Evolutionary conservation across 2,888 invertebrate species (phyloP), one percentile per base, ranked within the genome.

Genomic region (Helleia helle): DNA sequence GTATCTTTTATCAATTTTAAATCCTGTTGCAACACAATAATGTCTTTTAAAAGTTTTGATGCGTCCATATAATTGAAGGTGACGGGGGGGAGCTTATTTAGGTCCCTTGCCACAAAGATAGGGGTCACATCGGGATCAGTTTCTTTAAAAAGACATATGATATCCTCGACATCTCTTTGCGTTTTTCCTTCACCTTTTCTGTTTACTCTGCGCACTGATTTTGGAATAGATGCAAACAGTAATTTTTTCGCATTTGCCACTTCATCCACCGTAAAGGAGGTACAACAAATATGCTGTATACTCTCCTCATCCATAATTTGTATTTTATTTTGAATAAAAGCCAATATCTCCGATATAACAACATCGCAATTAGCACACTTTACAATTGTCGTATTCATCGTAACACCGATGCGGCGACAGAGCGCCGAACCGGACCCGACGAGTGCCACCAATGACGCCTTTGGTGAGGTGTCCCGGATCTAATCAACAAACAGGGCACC

Each of bases 11-110:
- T 38, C 6, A 8, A 15, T 9, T 36, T 29, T 1, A 41, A 27
- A n/a, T 44, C 44, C 0, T 7, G 29, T 6, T 41, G 41, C 7
- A 44, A 22, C 1, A 29, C 7, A 1, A 24, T 8, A 15, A 44
- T 8, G 14, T 44, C 44, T 11, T 41, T 44, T 3, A 44, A 30
- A 1, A 44, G 30, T 7, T 44, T 46, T 3, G 48, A 38, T 2
- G 29, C 42, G 34, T 52, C 47, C 15, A 47, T 26, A 34, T 49
- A 46, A 9, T 52, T 48, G 13, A 52, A 50, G 1, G 39, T 42
- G 12, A 52, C 38, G 2, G 47, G 50, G 4, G 48, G 49, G 9
- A 51, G 31, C 26, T 46, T 53, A 5, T 49, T 44, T 4, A 53
- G 15, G 1, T 50, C 40, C 7, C 43, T 27, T 2, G 53, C 50